These are phyloP conservation scores for Catostylus mosaicus DNA, from an alignment of 30 jellyfish, hydroid and myxozoan species.

Conservation along the genomic window DNA sequence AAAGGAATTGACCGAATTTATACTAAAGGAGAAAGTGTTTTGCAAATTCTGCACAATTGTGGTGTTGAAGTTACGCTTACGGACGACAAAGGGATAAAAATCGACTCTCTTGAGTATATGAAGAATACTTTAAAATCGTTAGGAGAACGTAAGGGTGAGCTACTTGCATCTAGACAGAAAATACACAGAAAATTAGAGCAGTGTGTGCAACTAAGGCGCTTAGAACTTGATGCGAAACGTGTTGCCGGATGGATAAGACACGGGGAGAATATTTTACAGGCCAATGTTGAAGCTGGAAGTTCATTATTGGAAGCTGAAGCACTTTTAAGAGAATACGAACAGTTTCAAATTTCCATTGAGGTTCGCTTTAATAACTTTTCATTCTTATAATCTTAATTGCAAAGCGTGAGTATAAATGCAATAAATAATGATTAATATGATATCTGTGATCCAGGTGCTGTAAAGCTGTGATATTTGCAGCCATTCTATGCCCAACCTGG, in stretches of 20 bases:
- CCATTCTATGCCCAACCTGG: too few relatives aligned
- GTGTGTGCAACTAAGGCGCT: slow-evolving; percentile 74
- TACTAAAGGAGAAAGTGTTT: slow-evolving; percentile 74
- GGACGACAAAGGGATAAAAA: slow-evolving; percentile 57
- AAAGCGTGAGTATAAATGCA: too few relatives aligned
- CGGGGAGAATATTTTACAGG: slow-evolving; percentile 93
- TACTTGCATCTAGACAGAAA: slow-evolving; percentile 65
- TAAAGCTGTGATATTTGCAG: too few relatives aligned
- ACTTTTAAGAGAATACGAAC: slow-evolving; percentile 92
- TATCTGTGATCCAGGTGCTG: too few relatives aligned
- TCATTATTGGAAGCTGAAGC: slow-evolving; percentile 99
- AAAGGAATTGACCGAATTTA: slow-evolving; percentile 50
- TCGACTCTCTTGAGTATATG: slow-evolving; percentile 79
- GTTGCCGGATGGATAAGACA: slow-evolving; percentile 96
- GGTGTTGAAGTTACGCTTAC: slow-evolving; percentile 86
- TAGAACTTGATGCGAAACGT: slow-evolving; percentile 94
- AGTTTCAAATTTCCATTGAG: slow-evolving; percentile 96
- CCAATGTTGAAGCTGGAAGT: slow-evolving; percentile 92
- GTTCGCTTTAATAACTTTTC: too few relatives aligned
- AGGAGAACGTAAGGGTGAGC: slow-evolving; percentile 64
- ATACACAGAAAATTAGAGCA: slow-evolving; percentile 72
- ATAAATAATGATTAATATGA: too few relatives aligned
- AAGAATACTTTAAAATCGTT: slow-evolving; percentile 57
- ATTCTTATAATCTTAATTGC: too few relatives aligned
- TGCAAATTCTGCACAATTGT: slow-evolving; percentile 71